These are phyloP conservation scores for Psilopsiagon aymara DNA, from an alignment of 2,113 vertebrate genomes.

Conservation along the genomic window DNA sequence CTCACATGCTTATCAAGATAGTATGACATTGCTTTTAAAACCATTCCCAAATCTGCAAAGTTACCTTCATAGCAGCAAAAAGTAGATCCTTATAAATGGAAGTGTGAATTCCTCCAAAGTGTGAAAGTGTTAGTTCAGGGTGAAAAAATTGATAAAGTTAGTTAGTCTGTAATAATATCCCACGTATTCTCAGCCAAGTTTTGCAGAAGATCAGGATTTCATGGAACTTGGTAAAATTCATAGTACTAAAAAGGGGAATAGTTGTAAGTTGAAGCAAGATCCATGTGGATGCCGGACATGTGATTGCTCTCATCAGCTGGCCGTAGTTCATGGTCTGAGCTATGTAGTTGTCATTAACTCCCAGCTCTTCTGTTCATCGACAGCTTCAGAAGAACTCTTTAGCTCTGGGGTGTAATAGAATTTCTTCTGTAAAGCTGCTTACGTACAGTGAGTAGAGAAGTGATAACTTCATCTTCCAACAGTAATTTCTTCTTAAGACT, in stretches of 20 bases:
- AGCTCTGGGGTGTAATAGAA: not conserved
- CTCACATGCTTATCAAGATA: not conserved
- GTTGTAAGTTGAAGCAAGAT: not conserved
- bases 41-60: not conserved
- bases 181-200: not conserved
- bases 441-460: too few relatives aligned
- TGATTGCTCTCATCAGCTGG: not conserved
- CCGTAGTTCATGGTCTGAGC: not conserved
- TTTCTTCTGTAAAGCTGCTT: not conserved
- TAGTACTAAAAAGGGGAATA: not conserved
- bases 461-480: not conserved
- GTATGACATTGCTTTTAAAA: not conserved
- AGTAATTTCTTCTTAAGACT: not conserved
- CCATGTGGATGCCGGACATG: fast-evolving
- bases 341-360: not conserved
- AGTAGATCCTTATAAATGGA: not conserved
- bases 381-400: not conserved
- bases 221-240: not conserved
- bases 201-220: not conserved
- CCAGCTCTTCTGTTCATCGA: not conserved
- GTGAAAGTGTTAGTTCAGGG: not conserved
- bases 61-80: not conserved
- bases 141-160: not conserved
- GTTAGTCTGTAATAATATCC: not conserved
- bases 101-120: not conserved